A percentile compares a stretch with the other conserved stretches of the same genome.
phyloP scores from a whole-genome alignment of 1,140 invertebrate genomes.

The Arctopsyche grandis region DNA sequence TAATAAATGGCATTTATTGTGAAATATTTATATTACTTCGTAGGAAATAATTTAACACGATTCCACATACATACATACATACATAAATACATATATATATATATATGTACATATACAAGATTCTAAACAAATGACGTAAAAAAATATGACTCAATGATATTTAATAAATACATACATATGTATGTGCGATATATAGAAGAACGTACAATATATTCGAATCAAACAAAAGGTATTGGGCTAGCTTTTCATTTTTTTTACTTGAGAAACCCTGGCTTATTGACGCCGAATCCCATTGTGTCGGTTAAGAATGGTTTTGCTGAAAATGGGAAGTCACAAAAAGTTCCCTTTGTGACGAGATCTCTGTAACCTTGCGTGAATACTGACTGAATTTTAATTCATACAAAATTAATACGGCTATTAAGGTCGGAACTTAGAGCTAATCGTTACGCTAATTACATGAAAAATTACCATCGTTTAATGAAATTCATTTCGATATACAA shows the following conservation, averaged over 20 bases:
- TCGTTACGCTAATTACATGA: neutral
- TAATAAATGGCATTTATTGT: no score
- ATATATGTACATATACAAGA: no score
- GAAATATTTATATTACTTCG: no score
- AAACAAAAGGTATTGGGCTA: neutral
- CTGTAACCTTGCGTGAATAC: neutral
- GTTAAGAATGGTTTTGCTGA: neutral
- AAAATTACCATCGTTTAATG: neutral
- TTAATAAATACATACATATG: no score
- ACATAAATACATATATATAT: no score
- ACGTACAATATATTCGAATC: neutral
- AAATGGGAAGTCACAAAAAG: constrained; percentile 2
- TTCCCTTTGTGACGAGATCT: constrained; percentile 18
- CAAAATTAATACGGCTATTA: constrained; percentile 8
- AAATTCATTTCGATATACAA: no score
- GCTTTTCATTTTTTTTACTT: neutral
- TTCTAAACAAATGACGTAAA: no score
- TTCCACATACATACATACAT: no score
- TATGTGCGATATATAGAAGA: no score
- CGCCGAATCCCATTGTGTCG: constrained; percentile 9
- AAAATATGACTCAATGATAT: no score
- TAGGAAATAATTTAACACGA: no score
- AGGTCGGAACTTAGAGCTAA: neutral
- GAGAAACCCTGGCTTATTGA: neutral
- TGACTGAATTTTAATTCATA: constrained; percentile 12